Evolutionary conservation across 2,113 vertebrate genomes (phyloP).

Genomic region (Gobius niger): DNA sequence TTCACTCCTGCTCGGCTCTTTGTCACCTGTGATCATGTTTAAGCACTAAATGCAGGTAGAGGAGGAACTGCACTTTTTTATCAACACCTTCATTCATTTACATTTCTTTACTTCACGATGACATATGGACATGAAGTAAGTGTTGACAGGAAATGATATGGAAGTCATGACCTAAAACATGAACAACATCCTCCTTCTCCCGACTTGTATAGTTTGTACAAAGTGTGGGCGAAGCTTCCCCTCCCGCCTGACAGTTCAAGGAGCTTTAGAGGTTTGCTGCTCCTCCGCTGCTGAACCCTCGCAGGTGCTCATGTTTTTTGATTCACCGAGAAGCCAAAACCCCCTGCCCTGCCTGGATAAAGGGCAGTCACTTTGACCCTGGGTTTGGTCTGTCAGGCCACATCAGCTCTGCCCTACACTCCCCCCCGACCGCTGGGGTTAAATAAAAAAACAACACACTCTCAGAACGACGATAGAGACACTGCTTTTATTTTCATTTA

Average conservation of each 20-base stretch:
- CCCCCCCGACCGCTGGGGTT: not conserved
- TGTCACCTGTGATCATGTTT: too few relatives aligned
- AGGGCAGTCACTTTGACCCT: conserved; percentile 1
- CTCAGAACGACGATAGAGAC: not conserved
- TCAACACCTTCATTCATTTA: too few relatives aligned
- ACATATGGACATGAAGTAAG: too few relatives aligned
- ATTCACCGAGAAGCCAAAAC: not conserved
- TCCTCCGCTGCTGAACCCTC: not conserved
- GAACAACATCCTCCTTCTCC: too few relatives aligned
- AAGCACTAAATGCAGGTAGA: too few relatives aligned
- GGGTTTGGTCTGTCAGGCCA: conserved; percentile 1
- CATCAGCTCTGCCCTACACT: not conserved
- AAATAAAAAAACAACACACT: not conserved
- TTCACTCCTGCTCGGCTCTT: too few relatives aligned
- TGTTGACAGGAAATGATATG: too few relatives aligned
- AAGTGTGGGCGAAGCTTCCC: not conserved
- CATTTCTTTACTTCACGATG: too few relatives aligned
- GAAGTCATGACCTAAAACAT: too few relatives aligned
- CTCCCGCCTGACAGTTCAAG: not conserved
- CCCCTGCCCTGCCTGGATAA: not conserved
- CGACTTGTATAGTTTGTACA: too few relatives aligned
- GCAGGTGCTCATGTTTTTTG: not conserved
- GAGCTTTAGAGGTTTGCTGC: not conserved
- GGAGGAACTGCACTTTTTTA: too few relatives aligned
- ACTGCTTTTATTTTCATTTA: too few relatives aligned